Evolutionary conservation across 1,140 invertebrate species (phyloP).

Genomic region (Zaprionus inermis): DNA sequence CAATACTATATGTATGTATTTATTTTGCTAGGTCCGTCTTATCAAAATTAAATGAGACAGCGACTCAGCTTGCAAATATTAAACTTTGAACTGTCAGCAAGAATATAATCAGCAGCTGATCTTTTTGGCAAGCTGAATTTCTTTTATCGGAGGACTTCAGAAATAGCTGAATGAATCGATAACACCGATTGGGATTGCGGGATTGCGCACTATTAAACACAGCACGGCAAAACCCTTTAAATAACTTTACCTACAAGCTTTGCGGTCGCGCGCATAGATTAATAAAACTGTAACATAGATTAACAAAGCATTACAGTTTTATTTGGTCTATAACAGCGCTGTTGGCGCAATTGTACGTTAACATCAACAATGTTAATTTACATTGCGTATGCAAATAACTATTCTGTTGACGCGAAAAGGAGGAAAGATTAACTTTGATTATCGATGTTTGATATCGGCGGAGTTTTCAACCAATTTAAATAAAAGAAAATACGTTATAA

Average conservation of each 20-base stretch:
- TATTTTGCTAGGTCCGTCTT: conserved; percentile 41
- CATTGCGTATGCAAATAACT: too few relatives aligned
- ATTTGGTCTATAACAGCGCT: neutral
- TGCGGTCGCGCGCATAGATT: too few relatives aligned
- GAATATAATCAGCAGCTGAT: conserved; percentile 33
- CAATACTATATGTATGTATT: conserved; percentile 2
- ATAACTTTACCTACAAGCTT: too few relatives aligned
- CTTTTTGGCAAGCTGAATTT: conserved; percentile 64
- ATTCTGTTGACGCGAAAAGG: neutral
- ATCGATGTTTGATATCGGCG: conserved; percentile 13
- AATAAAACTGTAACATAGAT: too few relatives aligned
- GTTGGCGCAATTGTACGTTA: conserved; percentile 9
- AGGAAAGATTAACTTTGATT: neutral
- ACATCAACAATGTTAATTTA: too few relatives aligned
- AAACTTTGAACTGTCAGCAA: conserved; percentile 33
- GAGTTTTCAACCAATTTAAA: neutral
- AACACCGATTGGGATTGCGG: neutral
- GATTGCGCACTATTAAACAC: neutral
- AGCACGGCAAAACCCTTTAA: too few relatives aligned
- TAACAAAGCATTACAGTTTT: too few relatives aligned
- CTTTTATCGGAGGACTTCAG: conserved; percentile 27
- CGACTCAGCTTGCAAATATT: conserved; percentile 31
- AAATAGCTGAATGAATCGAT: neutral
- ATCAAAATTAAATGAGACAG: conserved; percentile 48
- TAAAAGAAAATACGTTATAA: neutral